Evolutionary conservation across 2,888 invertebrate species (phyloP).

Genomic region (Nemotelus nigrinus): DNA sequence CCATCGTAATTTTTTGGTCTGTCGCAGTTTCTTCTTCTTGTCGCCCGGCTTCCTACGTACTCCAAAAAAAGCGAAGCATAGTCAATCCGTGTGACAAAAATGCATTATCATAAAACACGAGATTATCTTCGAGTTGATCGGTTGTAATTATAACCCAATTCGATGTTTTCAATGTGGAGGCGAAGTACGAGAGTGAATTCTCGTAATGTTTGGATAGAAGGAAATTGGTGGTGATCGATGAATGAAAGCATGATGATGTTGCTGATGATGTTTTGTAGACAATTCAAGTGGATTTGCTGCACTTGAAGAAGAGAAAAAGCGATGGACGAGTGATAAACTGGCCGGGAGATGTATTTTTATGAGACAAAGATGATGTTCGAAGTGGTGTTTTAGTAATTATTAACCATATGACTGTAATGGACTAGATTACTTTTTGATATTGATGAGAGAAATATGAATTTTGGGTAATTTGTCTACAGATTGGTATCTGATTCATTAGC

Average conservation of each 20-base stretch:
- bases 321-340: conserved; percentile 13
- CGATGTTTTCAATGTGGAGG: neutral
- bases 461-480: no score
- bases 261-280: neutral
- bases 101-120: neutral
- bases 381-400: neutral
- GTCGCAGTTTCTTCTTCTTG: no score
- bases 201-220: neutral
- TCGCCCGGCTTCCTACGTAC: no score
- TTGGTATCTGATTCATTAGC: no score
- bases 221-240: neutral
- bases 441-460: no score
- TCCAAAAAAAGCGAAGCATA: neutral
- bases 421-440: no score
- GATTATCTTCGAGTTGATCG: neutral
- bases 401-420: conserved; percentile 1
- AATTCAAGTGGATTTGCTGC: conserved; percentile 14
- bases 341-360: conserved; percentile 27
- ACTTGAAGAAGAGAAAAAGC: neutral
- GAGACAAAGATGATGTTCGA: conserved; percentile 14
- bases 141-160: neutral
- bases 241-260: neutral
- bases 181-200: no score
- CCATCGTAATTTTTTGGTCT: no score
- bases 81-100: conserved; percentile 28